Evolutionary conservation across 2,797 vertebrate species (phyloP).

Genomic region (Lacerta bilineata): DNA sequence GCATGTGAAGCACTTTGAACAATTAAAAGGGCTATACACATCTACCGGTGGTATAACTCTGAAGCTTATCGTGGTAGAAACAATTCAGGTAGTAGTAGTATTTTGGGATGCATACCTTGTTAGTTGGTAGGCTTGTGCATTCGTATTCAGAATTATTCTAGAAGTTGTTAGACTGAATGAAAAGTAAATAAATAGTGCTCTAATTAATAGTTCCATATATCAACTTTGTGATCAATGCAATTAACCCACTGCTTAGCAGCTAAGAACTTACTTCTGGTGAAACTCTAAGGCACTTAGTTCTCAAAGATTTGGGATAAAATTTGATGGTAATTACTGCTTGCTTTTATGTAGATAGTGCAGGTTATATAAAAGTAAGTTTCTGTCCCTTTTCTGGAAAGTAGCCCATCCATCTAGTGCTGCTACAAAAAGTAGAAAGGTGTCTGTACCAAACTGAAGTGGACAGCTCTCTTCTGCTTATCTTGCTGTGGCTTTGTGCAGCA

Average conservation of each 20-base stretch:
- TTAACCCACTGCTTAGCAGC: slow-evolving; percentile 5
- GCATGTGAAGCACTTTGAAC: not conserved
- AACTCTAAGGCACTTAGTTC: not conserved
- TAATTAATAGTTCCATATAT: slow-evolving; percentile 22
- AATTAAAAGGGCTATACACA: not conserved
- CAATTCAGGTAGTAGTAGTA: not conserved
- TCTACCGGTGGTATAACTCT: not conserved
- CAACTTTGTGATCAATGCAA: not conserved
- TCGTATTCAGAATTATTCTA: slow-evolving; percentile 9
- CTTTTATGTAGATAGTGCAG: not conserved
- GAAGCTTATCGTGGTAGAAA: not conserved
- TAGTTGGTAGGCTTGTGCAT: not conserved
- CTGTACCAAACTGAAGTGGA: not conserved
- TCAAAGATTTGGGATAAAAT: not conserved
- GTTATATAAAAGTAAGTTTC: not conserved
- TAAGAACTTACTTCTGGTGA: not conserved
- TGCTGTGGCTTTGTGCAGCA: not conserved
- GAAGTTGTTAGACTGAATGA: not conserved
- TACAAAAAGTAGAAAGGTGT: not conserved
- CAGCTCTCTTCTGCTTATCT: not conserved
- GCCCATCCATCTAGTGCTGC: not conserved
- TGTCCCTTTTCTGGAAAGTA: not conserved
- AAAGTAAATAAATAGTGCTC: not conserved
- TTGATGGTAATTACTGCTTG: not conserved
- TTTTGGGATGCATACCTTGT: not conserved